Evolutionary conservation across 2,888 invertebrate species (phyloP).

Genomic region (Synanthedon vespiformis): DNA sequence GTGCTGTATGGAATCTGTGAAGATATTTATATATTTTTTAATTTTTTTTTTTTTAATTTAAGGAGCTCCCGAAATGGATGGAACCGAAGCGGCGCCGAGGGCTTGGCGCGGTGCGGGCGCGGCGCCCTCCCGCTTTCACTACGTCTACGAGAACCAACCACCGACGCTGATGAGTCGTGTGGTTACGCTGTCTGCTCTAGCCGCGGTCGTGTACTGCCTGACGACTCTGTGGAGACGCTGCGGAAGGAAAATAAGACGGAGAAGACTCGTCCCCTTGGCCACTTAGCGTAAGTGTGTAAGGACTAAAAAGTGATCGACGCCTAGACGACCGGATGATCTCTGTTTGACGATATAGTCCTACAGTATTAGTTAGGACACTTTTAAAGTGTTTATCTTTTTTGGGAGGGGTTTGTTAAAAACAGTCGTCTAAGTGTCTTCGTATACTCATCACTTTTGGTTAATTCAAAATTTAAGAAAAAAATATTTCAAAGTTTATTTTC

Average conservation of each 20-base stretch:
- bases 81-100: conserved; percentile 60
- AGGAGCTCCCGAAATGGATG: conserved; percentile 60
- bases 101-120: conserved; percentile 69
- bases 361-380: no score
- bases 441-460: no score
- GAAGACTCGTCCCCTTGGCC: conserved; percentile 44
- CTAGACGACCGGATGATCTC: no score
- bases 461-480: no score
- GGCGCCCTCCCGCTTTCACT: conserved; percentile 25
- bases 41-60: neutral
- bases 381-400: no score
- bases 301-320: no score
- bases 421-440: no score
- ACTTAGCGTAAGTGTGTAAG: conserved; percentile 12
- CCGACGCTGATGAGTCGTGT: conserved; percentile 25
- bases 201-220: conserved; percentile 28
- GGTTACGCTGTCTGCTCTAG: conserved; percentile 26
- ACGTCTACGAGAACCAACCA: conserved; percentile 18
- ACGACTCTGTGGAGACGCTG: conserved; percentile 40
- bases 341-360: no score
- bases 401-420: no score
- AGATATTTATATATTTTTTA: neutral
- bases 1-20: no score
- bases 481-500: no score
- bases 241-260: conserved; percentile 40